These are phyloP conservation scores for Hemistola chrysoprasaria DNA, from an alignment of 2,888 invertebrate species.

Conservation along the genomic window DNA sequence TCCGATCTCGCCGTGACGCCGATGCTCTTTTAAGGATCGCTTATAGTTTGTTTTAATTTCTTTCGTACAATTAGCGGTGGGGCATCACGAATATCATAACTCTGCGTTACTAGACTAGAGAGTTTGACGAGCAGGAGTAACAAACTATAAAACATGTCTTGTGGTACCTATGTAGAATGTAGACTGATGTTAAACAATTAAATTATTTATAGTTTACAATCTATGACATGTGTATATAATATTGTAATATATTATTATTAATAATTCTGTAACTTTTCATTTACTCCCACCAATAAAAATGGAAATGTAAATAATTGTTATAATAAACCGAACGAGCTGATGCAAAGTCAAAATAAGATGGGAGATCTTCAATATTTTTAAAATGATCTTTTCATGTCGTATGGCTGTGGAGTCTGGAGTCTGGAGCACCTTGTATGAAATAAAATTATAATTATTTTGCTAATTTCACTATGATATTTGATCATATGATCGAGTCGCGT, in stretches of 20 bases:
- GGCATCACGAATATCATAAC: constrained; percentile 43
- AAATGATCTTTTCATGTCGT: neutral
- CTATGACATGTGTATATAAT: constrained; percentile 46
- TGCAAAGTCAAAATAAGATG: constrained; percentile 22
- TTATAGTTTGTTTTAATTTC: constrained; percentile 37
- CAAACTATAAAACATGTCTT: constrained; percentile 22
- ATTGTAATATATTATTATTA: constrained; percentile 50
- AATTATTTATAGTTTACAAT: constrained; percentile 66
- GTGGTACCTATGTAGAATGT: constrained; percentile 18
- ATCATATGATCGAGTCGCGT: no score
- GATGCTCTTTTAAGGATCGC: constrained; percentile 27
- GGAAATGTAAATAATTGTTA: constrained; percentile 39
- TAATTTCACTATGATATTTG: no score
- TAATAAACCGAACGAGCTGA: constrained; percentile 35
- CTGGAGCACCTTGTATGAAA: neutral
- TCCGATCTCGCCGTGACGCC: constrained; percentile 27
- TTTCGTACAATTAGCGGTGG: constrained; percentile 48
- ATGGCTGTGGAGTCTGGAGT: no score
- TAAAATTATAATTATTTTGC: constrained; percentile 7
- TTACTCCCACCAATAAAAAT: constrained; percentile 67
- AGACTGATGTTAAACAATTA: constrained; percentile 54
- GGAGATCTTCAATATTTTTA: neutral
- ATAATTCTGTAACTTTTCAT: constrained; percentile 50
- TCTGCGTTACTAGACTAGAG: constrained; percentile 39
- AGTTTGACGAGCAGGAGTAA: constrained; percentile 40